Evolutionary conservation across 2,888 invertebrate genomes (phyloP).

Genomic region (Cistogaster globosa): DNA sequence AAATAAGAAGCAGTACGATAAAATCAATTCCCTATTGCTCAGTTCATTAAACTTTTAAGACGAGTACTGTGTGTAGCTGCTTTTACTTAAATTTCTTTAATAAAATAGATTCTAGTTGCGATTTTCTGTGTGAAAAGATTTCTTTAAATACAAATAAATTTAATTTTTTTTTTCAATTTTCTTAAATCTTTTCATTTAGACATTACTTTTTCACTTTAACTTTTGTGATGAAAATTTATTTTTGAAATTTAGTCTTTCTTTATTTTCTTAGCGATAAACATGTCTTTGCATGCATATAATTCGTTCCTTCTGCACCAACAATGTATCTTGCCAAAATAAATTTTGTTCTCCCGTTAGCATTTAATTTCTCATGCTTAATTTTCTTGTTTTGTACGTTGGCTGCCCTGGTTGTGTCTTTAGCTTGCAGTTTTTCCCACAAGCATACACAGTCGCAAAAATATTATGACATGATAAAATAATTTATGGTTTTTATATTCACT

Average conservation of each 20-base stretch:
- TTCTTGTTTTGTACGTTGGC: not conserved
- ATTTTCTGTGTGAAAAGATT: too few relatives aligned
- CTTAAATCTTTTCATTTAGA: too few relatives aligned
- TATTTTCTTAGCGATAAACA: not conserved
- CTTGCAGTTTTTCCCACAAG: conserved; percentile 8
- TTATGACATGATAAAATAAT: conserved; percentile 60
- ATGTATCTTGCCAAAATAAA: not conserved
- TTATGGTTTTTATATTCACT: conserved; percentile 38
- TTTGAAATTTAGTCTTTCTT: not conserved
- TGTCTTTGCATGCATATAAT: not conserved
- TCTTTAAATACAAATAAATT: too few relatives aligned
- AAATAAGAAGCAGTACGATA: not conserved
- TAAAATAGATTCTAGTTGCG: too few relatives aligned
- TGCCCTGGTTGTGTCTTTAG: conserved; percentile 16
- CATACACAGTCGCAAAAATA: conserved; percentile 5
- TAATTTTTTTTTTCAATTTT: too few relatives aligned
- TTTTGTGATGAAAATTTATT: not conserved
- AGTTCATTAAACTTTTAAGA: conserved; percentile 37
- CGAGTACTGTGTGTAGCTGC: not conserved
- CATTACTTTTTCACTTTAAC: not conserved
- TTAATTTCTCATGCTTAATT: not conserved
- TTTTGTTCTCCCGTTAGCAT: not conserved
- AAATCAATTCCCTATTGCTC: conserved; percentile 24
- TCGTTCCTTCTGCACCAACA: not conserved
- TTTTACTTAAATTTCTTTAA: too few relatives aligned